Percentiles rank a stretch among this genome's conserved stretches.
These are phyloP conservation scores for Catocala nupta DNA, from an alignment of 2,888 invertebrate genomes.

Conservation along the genomic window DNA sequence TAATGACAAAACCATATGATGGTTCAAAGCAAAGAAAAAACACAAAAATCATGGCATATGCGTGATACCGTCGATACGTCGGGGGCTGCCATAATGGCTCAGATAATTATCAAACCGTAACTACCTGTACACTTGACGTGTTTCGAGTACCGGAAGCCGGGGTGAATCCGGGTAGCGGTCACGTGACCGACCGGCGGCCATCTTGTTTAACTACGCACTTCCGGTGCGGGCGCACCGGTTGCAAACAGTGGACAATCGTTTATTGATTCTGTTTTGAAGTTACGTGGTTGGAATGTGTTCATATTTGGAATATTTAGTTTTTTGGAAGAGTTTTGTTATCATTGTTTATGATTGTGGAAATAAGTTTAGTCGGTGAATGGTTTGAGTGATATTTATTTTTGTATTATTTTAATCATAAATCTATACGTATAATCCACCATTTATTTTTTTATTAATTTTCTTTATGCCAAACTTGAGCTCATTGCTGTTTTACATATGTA, in stretches of 20 bases:
- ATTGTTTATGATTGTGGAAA: background rate
- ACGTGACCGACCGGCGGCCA: conserved; percentile 80
- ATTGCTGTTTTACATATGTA: too few species aligned
- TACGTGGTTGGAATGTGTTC: conserved; percentile 51
- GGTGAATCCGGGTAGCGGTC: conserved; percentile 80
- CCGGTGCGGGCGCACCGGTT: conserved; percentile 72
- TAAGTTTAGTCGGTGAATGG: background rate
- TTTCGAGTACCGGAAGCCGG: conserved; percentile 81
- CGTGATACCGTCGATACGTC: conserved; percentile 61
- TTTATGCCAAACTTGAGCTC: too few species aligned
- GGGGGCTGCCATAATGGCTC: conserved; percentile 65
- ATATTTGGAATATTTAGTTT: conserved; percentile 7
- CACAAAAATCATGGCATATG: conserved; percentile 79
- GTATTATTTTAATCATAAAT: too few species aligned
- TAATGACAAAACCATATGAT: conserved; percentile 23
- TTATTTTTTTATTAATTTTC: too few species aligned
- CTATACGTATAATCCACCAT: too few species aligned
- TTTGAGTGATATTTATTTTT: background rate
- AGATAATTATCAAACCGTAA: conserved; percentile 75
- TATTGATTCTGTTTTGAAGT: conserved; percentile 42
- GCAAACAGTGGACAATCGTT: conserved; percentile 65
- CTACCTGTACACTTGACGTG: conserved; percentile 84
- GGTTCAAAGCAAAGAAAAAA: conserved; percentile 14
- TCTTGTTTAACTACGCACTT: conserved; percentile 83
- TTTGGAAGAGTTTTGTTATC: background rate